phyloP scores from a whole-genome alignment of 2,888 invertebrate species.

The Itoplectis maculator region DNA sequence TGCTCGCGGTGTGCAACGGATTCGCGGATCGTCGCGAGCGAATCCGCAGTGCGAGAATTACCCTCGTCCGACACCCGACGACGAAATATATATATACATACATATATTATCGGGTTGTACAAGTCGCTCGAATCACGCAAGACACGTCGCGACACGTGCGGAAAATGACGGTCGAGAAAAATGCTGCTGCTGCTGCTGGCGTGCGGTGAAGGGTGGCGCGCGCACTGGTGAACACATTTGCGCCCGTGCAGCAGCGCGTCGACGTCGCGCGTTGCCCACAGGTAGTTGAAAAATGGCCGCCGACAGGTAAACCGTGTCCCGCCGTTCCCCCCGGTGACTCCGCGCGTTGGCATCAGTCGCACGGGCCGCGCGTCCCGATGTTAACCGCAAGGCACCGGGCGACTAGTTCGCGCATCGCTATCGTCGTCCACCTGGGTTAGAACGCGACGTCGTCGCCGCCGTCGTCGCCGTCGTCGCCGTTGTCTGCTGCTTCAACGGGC shows the following conservation, averaged over 20 bases:
- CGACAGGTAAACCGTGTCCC: slow-evolving; percentile 76
- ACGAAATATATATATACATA: not conserved
- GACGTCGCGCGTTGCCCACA: slow-evolving; percentile 73
- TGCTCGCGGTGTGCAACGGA: not conserved
- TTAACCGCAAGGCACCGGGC: slow-evolving; percentile 48
- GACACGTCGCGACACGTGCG: not conserved
- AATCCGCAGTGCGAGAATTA: no score
- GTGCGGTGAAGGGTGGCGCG: slow-evolving; percentile 35
- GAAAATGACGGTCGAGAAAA: not conserved
- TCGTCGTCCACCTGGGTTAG: slow-evolving; percentile 1
- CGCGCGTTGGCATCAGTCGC: slow-evolving; percentile 76
- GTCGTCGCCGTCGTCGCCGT: no score
- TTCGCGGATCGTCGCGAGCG: no score
- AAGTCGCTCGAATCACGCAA: no score
- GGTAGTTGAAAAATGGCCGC: slow-evolving; percentile 84
- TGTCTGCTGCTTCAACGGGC: slow-evolving; percentile 13
- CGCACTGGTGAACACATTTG: slow-evolving; percentile 38
- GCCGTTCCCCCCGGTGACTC: slow-evolving; percentile 57
- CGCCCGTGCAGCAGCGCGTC: slow-evolving; percentile 30
- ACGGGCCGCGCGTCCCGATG: slow-evolving; percentile 66
- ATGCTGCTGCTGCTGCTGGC: no score
- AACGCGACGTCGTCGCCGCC: slow-evolving; percentile 1
- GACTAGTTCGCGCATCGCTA: slow-evolving; percentile 41
- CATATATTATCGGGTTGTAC: no score
- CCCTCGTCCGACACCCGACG: no score